Base-by-base conservation (phyloP, 2,113 vertebrate species). In the Silurus glanis region DNA sequence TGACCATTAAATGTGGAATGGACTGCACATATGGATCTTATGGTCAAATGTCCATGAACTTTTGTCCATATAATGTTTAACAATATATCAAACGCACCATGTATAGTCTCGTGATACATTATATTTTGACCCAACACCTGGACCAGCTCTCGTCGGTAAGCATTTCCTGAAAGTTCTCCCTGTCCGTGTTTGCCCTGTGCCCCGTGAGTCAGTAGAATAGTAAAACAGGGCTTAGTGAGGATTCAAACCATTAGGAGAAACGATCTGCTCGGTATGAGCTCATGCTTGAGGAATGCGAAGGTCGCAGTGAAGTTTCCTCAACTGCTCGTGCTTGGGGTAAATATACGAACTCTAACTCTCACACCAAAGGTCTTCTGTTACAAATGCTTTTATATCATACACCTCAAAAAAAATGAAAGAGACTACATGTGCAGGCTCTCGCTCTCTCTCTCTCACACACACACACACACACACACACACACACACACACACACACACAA, bases 151-250 rank as follows among this genome's bases (percentile, higher is more conserved):
- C 8, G 8, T 21, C 8, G 61, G 69, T 75, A 61, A 75, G 16
- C 23, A 19, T 61, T 74, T 55, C 16, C 28, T 12, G 51, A 9
- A 12, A 56, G 51, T 83, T 16, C 51, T 7, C 49, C 69, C 23
- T 49, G 37, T 49, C 12, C 0, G 19, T 21, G 56, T 49, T 61
- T 49, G 28, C 83, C 47, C 28, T n/a, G 25, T 21, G 25, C 82
- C 12, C 69, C 69, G 25, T 45, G 66, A 72, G 25, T 72, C 67
- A 58, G 66, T 72, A 66, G 64, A 67, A 72, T 21, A 47, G 69
- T 72, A 72, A 72, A 72, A 45, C 69, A 9, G 28, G 69, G 69
- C 69, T 72, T 72, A 72, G 69, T 21, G 69, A 72, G 37, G 37
- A 69, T 69, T 45, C 28, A 14, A 71, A 51, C 56, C 56, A 45